Percentiles rank a stretch among this genome's conserved stretches.
These are phyloP conservation scores for Euplexia lucipara DNA, from an alignment of 2,888 invertebrate species.

Conservation along the genomic window DNA sequence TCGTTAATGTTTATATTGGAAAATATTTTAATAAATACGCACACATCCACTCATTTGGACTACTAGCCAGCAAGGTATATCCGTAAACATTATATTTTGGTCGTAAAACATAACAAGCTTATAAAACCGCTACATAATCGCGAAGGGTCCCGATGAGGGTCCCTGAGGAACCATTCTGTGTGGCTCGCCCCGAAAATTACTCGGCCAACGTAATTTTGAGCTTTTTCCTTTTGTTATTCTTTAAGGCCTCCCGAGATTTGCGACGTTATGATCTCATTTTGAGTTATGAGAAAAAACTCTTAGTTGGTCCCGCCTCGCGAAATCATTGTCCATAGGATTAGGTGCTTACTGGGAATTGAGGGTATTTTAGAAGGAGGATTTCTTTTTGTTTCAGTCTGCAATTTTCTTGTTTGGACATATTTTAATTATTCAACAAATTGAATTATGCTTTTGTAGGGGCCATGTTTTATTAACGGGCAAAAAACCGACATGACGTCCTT, in stretches of 20 bases:
- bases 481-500: neutral
- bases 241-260: constrained; percentile 86
- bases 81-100: constrained; percentile 83
- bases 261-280: constrained; percentile 90
- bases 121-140: constrained; percentile 89
- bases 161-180: constrained; percentile 85
- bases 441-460: constrained; percentile 25
- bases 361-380: constrained; percentile 67
- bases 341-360: constrained; percentile 78
- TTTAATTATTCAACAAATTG: constrained; percentile 61
- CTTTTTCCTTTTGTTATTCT: constrained; percentile 89
- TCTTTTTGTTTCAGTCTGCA: constrained; percentile 60
- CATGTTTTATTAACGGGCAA: constrained; percentile 25
- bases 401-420: constrained; percentile 65
- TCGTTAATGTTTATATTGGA: constrained; percentile 66
- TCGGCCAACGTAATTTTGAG: constrained; percentile 88
- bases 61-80: constrained; percentile 75
- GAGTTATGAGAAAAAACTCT: constrained; percentile 90
- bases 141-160: constrained; percentile 80
- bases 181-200: constrained; percentile 89
- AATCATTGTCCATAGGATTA: constrained; percentile 88
- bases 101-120: constrained; percentile 90
- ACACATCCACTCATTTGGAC: constrained; percentile 69
- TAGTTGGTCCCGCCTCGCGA: constrained; percentile 82
- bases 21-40: constrained; percentile 73